Evolutionary conservation across 2,888 invertebrate genomes (phyloP), one percentile per base, ranked within the genome.

Genomic region (Caradrina kadenii): DNA sequence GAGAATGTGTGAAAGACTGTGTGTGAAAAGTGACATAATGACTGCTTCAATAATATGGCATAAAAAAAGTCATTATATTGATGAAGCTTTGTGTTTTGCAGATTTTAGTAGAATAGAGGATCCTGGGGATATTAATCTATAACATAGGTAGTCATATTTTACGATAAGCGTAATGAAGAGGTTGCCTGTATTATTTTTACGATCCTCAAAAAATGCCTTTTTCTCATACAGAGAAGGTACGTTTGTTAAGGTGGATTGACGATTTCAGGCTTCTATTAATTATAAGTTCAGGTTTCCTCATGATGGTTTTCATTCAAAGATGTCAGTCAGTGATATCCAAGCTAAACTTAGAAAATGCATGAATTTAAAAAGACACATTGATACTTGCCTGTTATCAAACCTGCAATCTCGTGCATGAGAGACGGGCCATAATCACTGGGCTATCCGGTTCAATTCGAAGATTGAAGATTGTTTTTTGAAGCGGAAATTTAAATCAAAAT

Each of bases 401-500:
- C 7, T 2, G 7, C 35, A 35, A 35, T 42, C 15, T 13, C 13
- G 3, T 13, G 15, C 39, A 2, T 42, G 15, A 42, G 13, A 17
- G 15, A 26, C 26, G 26, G 15, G 2, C 3, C 39, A 2, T 45
- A 5, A 45, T 15, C 45, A 45, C 45, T 45, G 4, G 5, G 45
- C 17, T 4, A 15, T 45, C 15, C 45, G 45, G 39, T 17, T 56
- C 35, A 17, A 48, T 35, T 45, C 8, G 10, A 15, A 52, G 17
- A 45, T 53, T 42, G 0, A 31, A 26, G 26, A 26, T 26, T 26
- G 26, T 26, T 26, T 26, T 2, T 26, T 4, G 2, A 26, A 49
- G 60, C 48, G 70, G 63, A 79, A 73, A 54, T 54, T 45, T 45
- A 50, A 49, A 49, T 7, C 19, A 49, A 65, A 59, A 73, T 68